Conservation (phyloP, 2,888 invertebrate species). For the Parnassius orleans region DNA sequence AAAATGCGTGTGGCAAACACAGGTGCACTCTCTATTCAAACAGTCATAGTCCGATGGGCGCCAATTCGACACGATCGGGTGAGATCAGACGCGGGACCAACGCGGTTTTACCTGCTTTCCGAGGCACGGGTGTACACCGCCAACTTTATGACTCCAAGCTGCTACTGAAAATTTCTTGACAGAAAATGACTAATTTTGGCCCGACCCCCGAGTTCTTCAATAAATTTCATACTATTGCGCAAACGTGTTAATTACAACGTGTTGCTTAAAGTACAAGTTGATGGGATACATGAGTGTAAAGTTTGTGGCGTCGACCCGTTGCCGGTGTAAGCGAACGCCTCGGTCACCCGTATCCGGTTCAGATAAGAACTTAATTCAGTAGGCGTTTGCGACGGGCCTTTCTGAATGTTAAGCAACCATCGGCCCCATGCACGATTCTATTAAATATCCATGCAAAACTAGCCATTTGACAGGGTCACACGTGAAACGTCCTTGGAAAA, state of each 20-base stretch:
- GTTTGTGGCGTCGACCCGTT: conserved; percentile 16
- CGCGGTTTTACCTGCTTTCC: too few species aligned
- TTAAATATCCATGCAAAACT: background rate
- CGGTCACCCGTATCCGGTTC: conserved; percentile 24
- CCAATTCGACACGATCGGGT: too few species aligned
- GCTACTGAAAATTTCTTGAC: too few species aligned
- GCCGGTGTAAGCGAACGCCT: conserved; percentile 12
- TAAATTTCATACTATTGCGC: background rate
- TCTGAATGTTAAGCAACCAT: conserved; percentile 18
- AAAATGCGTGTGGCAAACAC: too few species aligned
- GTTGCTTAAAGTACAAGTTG: conserved; percentile 3
- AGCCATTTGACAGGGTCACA: background rate
- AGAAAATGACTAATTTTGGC: too few species aligned
- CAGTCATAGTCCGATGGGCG: too few species aligned
- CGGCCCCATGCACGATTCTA: conserved; percentile 6
- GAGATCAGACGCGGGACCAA: too few species aligned
- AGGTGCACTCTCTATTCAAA: too few species aligned
- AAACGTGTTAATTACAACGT: conserved; percentile 17
- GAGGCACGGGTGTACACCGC: too few species aligned
- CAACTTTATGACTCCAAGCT: too few species aligned
- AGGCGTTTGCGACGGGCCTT: conserved; percentile 11
- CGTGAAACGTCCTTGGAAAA: conserved; percentile 24
- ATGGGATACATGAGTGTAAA: conserved; percentile 1
- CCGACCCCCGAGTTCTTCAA: background rate
- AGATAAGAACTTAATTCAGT: conserved; percentile 19